phyloP scores from a whole-genome alignment of 2,113 vertebrate species.

The Cisticola juncidis region DNA sequence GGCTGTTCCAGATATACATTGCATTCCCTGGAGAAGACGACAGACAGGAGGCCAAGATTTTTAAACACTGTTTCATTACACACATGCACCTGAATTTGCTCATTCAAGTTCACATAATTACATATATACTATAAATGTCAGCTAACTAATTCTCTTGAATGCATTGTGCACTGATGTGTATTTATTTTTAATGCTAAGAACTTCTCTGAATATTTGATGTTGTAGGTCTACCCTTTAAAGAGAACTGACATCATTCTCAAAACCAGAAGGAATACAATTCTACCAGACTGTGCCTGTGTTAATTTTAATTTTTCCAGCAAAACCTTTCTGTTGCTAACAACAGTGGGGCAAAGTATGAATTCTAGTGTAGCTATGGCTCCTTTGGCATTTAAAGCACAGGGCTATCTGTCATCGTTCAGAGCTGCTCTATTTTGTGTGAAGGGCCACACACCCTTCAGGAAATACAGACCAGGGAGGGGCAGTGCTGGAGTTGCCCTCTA shows the following conservation, averaged over 20 bases:
- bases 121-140: background rate
- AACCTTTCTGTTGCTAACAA: constrained; percentile 48
- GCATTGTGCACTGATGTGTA: background rate
- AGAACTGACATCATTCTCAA: background rate
- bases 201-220: constrained; percentile 2
- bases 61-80: background rate
- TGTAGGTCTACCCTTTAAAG: background rate
- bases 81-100: background rate
- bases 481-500: background rate
- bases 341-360: background rate
- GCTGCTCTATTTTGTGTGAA: background rate
- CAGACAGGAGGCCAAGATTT: background rate
- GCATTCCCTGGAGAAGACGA: background rate
- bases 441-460: background rate
- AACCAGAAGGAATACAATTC: background rate
- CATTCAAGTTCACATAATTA: background rate
- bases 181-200: constrained; percentile 19
- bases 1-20: background rate
- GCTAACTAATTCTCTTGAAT: background rate
- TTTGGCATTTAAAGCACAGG: background rate
- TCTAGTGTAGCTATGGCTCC: background rate
- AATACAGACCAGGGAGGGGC: background rate
- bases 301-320: background rate
- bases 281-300: background rate
- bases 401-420: background rate